Conservation (phyloP, 2,797 vertebrate species). For the Hapalemur alaotrensis region DNA sequence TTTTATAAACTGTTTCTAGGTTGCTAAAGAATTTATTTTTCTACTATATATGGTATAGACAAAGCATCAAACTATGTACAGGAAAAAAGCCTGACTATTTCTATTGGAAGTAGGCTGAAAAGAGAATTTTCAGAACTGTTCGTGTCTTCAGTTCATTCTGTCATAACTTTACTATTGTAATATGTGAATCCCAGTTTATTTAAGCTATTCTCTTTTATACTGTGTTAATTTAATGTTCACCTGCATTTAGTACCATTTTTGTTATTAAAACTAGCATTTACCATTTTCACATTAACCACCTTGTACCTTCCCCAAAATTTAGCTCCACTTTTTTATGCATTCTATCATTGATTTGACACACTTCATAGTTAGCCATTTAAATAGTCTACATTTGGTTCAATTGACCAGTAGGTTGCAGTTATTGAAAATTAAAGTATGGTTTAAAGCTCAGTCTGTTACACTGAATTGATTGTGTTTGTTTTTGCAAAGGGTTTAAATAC, state of each 20-base stretch:
- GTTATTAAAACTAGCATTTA: slow-evolving; percentile 75
- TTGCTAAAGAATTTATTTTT: slow-evolving; percentile 91
- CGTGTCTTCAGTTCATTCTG: slow-evolving; percentile 81
- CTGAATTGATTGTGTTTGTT: slow-evolving; percentile 70
- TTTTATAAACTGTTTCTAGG: slow-evolving; percentile 91
- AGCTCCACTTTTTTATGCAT: slow-evolving; percentile 64
- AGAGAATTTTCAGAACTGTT: slow-evolving; percentile 83
- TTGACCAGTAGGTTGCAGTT: slow-evolving; percentile 62
- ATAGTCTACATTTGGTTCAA: slow-evolving; percentile 71
- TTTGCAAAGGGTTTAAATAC: slow-evolving; percentile 66
- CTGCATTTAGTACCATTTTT: slow-evolving; percentile 77
- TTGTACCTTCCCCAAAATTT: slow-evolving; percentile 60
- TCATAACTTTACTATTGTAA: slow-evolving; percentile 81
- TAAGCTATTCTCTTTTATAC: slow-evolving; percentile 80
- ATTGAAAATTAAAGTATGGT: slow-evolving; percentile 65
- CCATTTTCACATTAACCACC: slow-evolving; percentile 67
- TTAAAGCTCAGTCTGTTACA: slow-evolving; percentile 68
- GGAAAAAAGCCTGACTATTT: slow-evolving; percentile 84
- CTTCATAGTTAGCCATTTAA: slow-evolving; percentile 61
- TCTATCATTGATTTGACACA: slow-evolving; percentile 56
- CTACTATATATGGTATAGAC: slow-evolving; percentile 89
- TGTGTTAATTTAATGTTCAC: slow-evolving; percentile 77
- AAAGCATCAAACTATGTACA: slow-evolving; percentile 87
- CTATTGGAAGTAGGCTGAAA: slow-evolving; percentile 84
- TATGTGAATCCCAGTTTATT: slow-evolving; percentile 83